Conservation (phyloP, 2,888 invertebrate species). For the Agonopterix heracliana region DNA sequence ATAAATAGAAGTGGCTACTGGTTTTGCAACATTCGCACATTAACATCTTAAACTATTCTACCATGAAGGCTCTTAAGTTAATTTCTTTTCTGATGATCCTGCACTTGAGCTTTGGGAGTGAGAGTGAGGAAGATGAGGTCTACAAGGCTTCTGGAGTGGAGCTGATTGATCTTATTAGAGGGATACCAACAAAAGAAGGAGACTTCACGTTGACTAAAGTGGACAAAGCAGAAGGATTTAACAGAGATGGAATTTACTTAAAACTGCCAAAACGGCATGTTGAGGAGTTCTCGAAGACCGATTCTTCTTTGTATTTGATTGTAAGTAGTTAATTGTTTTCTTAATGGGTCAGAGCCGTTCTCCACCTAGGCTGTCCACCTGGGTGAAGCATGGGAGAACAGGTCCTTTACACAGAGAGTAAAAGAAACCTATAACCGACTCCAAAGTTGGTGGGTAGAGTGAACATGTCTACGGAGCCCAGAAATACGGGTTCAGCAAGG, state of each 20-base stretch:
- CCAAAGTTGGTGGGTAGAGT: too few species aligned
- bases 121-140: slow-evolving; percentile 16
- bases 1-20: slow-evolving; percentile 27
- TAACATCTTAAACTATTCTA: slow-evolving; percentile 18
- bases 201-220: slow-evolving; percentile 25
- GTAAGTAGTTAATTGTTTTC: too few species aligned
- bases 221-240: slow-evolving; percentile 11
- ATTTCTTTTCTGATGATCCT: slow-evolving; percentile 13
- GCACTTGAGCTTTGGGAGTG: slow-evolving; percentile 14
- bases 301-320: too few species aligned
- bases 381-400: too few species aligned
- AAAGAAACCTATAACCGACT: too few species aligned
- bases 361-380: too few species aligned
- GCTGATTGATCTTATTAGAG: slow-evolving; percentile 30
- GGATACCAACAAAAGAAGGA: slow-evolving; percentile 22
- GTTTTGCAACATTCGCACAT: slow-evolving; percentile 24
- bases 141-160: slow-evolving; percentile 29
- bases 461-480: too few species aligned
- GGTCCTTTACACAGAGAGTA: too few species aligned
- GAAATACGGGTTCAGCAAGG: too few species aligned
- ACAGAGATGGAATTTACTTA: slow-evolving; percentile 38
- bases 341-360: too few species aligned
- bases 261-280: slow-evolving; percentile 20
- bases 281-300: too few species aligned
- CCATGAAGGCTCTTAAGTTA: slow-evolving; percentile 3